Percentiles rank a stretch among this genome's conserved stretches.
These are phyloP conservation scores for Hypotaenidia philippensis DNA, from an alignment of 2,797 vertebrate genomes.

Conservation along the genomic window DNA sequence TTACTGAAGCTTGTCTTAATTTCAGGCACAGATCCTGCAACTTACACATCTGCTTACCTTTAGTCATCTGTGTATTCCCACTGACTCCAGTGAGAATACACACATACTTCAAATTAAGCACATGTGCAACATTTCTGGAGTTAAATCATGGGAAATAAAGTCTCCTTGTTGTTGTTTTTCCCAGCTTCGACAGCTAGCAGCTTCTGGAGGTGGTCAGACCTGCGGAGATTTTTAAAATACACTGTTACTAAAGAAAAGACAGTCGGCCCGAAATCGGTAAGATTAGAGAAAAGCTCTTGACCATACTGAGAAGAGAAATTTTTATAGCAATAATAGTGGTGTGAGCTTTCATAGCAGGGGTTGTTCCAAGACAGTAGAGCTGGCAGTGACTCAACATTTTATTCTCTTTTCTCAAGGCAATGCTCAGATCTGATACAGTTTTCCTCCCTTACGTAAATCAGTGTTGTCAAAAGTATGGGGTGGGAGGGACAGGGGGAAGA, in stretches of 20 bases:
- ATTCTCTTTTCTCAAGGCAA: background rate
- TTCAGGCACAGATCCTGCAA: background rate
- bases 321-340: background rate
- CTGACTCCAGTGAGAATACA: background rate
- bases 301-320: background rate
- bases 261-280: background rate
- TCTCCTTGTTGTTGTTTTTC: constrained; percentile 27
- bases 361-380: constrained; percentile 60
- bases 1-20: constrained; percentile 42
- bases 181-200: background rate
- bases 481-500: background rate
- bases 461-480: background rate
- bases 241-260: background rate
- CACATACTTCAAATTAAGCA: background rate
- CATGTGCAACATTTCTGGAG: constrained; percentile 13
- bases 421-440: constrained; percentile 10
- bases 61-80: background rate
- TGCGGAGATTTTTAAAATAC: background rate
- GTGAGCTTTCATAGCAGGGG: background rate
- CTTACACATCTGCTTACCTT: constrained; percentile 66
- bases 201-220: constrained; percentile 22
- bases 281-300: background rate
- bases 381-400: constrained; percentile 21
- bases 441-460: background rate
- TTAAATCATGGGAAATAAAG: constrained; percentile 5